phyloP scores from a whole-genome alignment of 1,140 invertebrate species.

The Lordiphosa collinella region DNA sequence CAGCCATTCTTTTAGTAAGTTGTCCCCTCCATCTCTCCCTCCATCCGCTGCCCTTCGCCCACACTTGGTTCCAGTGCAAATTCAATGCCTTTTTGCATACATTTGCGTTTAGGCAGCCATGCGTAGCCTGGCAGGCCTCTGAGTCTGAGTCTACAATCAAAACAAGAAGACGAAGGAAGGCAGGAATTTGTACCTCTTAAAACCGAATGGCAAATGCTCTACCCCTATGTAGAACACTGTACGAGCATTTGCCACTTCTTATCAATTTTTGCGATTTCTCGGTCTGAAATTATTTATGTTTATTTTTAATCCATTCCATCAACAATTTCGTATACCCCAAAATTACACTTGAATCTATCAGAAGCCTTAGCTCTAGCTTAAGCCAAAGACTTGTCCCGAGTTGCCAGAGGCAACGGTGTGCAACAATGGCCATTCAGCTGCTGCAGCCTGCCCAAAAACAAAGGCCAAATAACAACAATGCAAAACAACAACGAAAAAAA shows the following conservation, averaged over 20 bases:
- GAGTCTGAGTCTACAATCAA: constrained; percentile 34
- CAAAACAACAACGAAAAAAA: constrained; percentile 29
- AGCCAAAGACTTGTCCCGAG: constrained; percentile 49
- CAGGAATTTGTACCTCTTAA: constrained; percentile 1
- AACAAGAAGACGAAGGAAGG: constrained; percentile 53
- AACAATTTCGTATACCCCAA: neutral
- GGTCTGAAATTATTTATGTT: neutral
- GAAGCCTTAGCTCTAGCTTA: constrained; percentile 53
- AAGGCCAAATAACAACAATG: constrained; percentile 57
- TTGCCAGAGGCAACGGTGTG: constrained; percentile 57
- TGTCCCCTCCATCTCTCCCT: neutral
- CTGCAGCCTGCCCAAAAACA: constrained; percentile 31
- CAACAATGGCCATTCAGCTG: constrained; percentile 48
- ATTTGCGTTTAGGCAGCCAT: constrained; percentile 75
- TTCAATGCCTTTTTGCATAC: constrained; percentile 76
- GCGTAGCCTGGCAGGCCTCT: constrained; percentile 52
- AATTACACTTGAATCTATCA: constrained; percentile 53
- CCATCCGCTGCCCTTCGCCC: neutral
- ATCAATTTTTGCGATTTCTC: neutral
- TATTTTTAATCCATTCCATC: neutral
- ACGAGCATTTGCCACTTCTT: neutral
- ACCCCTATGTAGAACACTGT: neutral
- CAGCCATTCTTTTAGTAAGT: constrained; percentile 63
- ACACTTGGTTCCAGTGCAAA: constrained; percentile 38
- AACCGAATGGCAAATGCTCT: constrained; percentile 11